Percentiles rank a stretch among this genome's conserved stretches.
Conservation (phyloP, 2,113 vertebrate species). For the Artemisiospiza belli region DNA sequence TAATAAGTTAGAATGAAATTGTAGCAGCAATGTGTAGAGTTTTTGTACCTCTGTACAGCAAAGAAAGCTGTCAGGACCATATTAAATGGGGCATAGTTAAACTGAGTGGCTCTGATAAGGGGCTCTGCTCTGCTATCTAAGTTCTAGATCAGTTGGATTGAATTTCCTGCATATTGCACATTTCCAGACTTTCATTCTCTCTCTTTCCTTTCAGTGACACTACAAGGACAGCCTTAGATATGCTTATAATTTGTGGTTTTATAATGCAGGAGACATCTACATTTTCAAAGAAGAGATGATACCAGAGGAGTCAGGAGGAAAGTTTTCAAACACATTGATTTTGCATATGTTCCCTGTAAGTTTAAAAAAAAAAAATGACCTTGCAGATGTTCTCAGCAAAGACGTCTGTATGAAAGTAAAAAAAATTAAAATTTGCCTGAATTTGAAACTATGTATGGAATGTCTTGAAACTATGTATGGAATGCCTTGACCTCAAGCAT, state of each 20-base stretch:
- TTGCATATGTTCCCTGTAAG: slow-evolving; percentile 23
- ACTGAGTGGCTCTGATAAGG: slow-evolving; percentile 87
- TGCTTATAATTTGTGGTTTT: slow-evolving; percentile 77
- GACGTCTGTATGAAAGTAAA: not conserved
- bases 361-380: not conserved
- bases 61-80: slow-evolving; percentile 79
- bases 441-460: not conserved
- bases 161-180: slow-evolving; percentile 89
- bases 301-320: slow-evolving; percentile 44
- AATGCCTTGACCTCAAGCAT: slow-evolving; percentile 15
- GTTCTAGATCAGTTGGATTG: slow-evolving; percentile 88
- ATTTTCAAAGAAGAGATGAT: slow-evolving; percentile 72
- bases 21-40: slow-evolving; percentile 39
- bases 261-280: slow-evolving; percentile 72
- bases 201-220: slow-evolving; percentile 75
- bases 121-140: slow-evolving; percentile 82
- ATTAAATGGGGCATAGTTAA: slow-evolving; percentile 88
- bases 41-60: slow-evolving; percentile 75
- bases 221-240: slow-evolving; percentile 82
- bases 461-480: not conserved
- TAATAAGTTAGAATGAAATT: slow-evolving; percentile 58
- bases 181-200: slow-evolving; percentile 73
- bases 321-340: slow-evolving; percentile 42
- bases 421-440: not conserved
- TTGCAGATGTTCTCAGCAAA: slow-evolving; percentile 41